Percentiles rank a stretch among this genome's conserved stretches.
phyloP scores from a whole-genome alignment of 2,797 vertebrate genomes.

The Notoglanidium macrostoma region DNA sequence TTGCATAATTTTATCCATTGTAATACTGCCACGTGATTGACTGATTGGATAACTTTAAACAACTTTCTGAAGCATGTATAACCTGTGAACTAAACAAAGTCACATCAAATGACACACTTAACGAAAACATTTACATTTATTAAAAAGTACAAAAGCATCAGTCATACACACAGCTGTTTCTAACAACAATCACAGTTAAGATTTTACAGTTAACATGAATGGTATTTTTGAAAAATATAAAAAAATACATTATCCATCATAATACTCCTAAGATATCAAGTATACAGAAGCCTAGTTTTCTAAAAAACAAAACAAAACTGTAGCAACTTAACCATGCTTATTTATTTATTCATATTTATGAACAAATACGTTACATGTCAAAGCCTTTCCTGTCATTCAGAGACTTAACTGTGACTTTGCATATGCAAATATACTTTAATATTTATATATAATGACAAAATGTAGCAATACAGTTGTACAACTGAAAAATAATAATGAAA shows the following conservation, averaged over 20 bases:
- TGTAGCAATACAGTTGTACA: neutral
- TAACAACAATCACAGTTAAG: slow-evolving; percentile 30
- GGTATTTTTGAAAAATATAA: neutral
- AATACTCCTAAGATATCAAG: neutral
- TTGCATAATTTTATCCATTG: neutral
- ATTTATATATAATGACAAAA: neutral
- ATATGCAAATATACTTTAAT: neutral
- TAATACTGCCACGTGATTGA: neutral
- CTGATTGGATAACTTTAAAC: neutral
- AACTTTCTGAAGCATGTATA: neutral
- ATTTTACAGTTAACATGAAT: slow-evolving; percentile 12
- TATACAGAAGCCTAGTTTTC: slow-evolving; percentile 9
- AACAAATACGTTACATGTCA: neutral
- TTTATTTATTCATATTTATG: neutral
- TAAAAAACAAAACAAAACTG: neutral
- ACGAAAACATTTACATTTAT: slow-evolving; percentile 49
- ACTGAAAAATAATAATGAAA: slow-evolving; percentile 1
- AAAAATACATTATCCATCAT: neutral
- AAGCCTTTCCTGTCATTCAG: neutral
- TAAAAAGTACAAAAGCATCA: slow-evolving; percentile 43
- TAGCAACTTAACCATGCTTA: neutral
- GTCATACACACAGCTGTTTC: slow-evolving; percentile 20
- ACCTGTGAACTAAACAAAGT: neutral
- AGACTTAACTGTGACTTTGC: neutral
- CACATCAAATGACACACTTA: slow-evolving; percentile 15